Percentiles rank a stretch among this genome's conserved stretches.
Evolutionary conservation across 1,140 invertebrate genomes (phyloP).

Genomic region (Apis laboriosa): DNA sequence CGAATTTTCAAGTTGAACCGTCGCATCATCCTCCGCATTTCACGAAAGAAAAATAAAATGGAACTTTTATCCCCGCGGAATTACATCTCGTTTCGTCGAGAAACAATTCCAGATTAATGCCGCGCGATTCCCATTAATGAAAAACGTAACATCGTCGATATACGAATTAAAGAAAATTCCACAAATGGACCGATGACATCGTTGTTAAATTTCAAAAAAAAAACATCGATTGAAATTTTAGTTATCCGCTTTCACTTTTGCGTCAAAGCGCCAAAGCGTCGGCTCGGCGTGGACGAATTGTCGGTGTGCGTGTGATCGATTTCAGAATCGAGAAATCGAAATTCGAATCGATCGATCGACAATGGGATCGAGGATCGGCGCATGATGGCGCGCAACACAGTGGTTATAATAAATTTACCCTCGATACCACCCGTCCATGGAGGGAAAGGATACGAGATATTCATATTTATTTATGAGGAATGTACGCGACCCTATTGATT

Average conservation of each 20-base stretch:
- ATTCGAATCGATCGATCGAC: background rate
- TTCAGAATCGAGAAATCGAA: no score
- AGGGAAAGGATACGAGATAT: slow-evolving; percentile 54
- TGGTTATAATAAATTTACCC: slow-evolving; percentile 48
- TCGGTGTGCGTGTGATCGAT: background rate
- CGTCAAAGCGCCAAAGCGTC: background rate
- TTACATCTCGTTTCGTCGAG: background rate
- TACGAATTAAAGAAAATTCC: background rate
- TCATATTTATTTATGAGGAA: slow-evolving; percentile 73
- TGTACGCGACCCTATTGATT: slow-evolving; percentile 69
- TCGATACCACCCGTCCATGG: background rate
- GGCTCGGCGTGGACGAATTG: no score
- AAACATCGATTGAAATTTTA: background rate
- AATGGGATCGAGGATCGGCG: background rate
- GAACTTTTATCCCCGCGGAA: background rate
- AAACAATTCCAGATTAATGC: background rate
- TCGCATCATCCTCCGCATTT: background rate
- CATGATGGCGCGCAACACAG: no score
- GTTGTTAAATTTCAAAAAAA: background rate
- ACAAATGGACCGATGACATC: background rate
- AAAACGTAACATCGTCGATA: background rate
- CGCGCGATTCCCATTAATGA: background rate
- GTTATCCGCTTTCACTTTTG: background rate
- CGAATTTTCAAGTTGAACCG: background rate
- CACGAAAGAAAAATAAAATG: no score